Conservation (phyloP, 92 coral and sea anemone species). For the Epizoanthus rinbou region DNA sequence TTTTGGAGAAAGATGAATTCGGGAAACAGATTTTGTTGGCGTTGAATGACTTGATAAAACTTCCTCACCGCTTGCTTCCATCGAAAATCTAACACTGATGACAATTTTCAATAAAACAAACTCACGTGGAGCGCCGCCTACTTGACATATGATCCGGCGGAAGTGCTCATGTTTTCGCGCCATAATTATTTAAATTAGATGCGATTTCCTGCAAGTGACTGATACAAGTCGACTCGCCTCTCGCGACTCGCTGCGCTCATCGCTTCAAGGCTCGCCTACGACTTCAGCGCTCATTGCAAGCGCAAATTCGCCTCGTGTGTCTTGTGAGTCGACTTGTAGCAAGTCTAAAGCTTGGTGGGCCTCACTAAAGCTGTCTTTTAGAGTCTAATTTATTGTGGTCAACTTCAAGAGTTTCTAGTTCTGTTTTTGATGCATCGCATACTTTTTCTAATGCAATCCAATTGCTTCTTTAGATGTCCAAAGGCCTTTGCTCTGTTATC, state of each 20-base stretch:
- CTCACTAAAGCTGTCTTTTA: constrained; percentile 1
- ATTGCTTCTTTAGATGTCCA: neutral
- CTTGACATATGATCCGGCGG: neutral
- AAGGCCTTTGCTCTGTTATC: constrained; percentile 1
- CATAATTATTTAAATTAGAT: neutral
- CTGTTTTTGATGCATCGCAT: neutral
- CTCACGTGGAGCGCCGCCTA: too few relatives aligned
- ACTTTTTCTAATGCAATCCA: neutral
- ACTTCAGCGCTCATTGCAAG: neutral
- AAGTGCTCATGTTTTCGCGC: neutral
- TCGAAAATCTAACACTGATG: neutral
- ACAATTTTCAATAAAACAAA: neutral
- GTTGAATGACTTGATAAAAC: neutral
- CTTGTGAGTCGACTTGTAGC: too few relatives aligned
- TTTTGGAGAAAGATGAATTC: constrained; percentile 1
- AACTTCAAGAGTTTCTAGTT: neutral
- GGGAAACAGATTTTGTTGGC: constrained; percentile 7
- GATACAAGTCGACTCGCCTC: neutral
- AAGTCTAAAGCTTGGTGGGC: neutral
- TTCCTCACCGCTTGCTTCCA: neutral
- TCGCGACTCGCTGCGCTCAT: neutral
- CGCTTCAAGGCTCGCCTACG: neutral
- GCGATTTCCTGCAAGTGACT: neutral
- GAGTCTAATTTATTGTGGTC: neutral
- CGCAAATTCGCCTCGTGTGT: too few relatives aligned